These are phyloP conservation scores for Maniola jurtina DNA, from an alignment of 1,140 invertebrate genomes.

Conservation along the genomic window DNA sequence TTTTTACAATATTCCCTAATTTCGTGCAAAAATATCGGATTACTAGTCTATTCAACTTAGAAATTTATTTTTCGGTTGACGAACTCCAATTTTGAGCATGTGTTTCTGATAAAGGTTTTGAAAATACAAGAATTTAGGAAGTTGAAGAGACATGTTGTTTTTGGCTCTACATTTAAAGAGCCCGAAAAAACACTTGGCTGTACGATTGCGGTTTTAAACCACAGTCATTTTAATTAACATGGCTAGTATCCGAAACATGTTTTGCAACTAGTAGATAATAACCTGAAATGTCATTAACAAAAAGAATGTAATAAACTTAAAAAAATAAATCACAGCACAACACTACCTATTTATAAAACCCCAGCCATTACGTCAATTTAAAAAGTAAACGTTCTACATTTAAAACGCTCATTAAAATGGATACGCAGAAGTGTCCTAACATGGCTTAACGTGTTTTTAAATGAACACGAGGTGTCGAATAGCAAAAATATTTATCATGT, in stretches of 20 bases:
- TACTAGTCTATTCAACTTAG: constrained; percentile 48
- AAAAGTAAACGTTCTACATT: constrained; percentile 57
- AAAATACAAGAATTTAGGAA: constrained; percentile 10
- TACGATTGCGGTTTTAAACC: no score
- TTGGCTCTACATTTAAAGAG: not conserved
- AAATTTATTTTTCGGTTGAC: constrained; percentile 50
- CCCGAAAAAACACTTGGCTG: no score
- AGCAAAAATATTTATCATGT: constrained; percentile 64
- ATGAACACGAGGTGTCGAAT: constrained; percentile 51
- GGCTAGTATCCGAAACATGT: no score
- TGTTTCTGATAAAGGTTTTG: constrained; percentile 57
- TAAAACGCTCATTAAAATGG: constrained; percentile 59
- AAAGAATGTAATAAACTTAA: not conserved
- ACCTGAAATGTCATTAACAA: not conserved
- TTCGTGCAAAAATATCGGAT: constrained; percentile 72
- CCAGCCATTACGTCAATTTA: constrained; percentile 45
- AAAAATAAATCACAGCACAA: constrained; percentile 20
- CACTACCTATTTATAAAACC: constrained; percentile 18
- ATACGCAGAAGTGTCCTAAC: constrained; percentile 55
- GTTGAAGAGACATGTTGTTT: not conserved
- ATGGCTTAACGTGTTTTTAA: constrained; percentile 42
- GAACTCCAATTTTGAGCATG: constrained; percentile 51
- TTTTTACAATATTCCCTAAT: constrained; percentile 70
- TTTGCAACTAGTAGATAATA: no score
- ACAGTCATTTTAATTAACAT: no score